Percentiles rank a stretch among this genome's conserved stretches.
Evolutionary conservation across 1,140 invertebrate species (phyloP).

Genomic region (Drosophila arizonae): DNA sequence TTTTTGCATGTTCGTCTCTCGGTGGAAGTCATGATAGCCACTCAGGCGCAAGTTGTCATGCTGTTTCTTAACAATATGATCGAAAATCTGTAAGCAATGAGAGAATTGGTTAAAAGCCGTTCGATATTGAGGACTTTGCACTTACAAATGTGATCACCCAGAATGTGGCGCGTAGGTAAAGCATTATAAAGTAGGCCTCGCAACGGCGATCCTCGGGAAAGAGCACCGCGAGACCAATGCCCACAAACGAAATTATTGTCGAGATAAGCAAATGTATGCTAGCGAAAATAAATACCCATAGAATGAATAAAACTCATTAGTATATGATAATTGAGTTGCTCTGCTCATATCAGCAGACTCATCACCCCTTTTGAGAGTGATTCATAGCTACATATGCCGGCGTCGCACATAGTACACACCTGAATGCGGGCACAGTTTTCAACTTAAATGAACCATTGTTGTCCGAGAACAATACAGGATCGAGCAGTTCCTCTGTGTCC

Average conservation of each 20-base stretch:
- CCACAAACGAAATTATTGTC: slow-evolving; percentile 84
- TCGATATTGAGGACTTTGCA: slow-evolving; percentile 18
- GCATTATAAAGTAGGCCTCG: slow-evolving; percentile 87
- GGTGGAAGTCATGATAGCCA: slow-evolving; percentile 88
- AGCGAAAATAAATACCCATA: slow-evolving; percentile 3
- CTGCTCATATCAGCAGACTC: slow-evolving; percentile 29
- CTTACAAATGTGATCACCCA: slow-evolving; percentile 86
- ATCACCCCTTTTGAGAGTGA: slow-evolving; percentile 40
- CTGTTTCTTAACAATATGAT: slow-evolving; percentile 84
- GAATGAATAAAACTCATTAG: not conserved
- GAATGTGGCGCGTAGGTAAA: slow-evolving; percentile 86
- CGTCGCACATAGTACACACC: slow-evolving; percentile 47
- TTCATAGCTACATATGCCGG: slow-evolving; percentile 41
- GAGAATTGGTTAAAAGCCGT: slow-evolving; percentile 33
- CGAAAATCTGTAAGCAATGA: slow-evolving; percentile 83
- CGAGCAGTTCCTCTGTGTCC: slow-evolving; percentile 58
- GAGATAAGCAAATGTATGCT: slow-evolving; percentile 84
- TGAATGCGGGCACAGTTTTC: slow-evolving; percentile 80
- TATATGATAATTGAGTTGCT: slow-evolving; percentile 35
- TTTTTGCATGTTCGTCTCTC: slow-evolving; percentile 85
- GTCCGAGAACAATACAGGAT: slow-evolving; percentile 61
- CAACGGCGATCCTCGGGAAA: slow-evolving; percentile 85
- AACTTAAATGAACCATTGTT: slow-evolving; percentile 67
- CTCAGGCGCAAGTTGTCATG: slow-evolving; percentile 85
- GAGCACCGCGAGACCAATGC: slow-evolving; percentile 84